Conservation (phyloP, 2,113 vertebrate genomes). For the Acinonyx jubatus region DNA sequence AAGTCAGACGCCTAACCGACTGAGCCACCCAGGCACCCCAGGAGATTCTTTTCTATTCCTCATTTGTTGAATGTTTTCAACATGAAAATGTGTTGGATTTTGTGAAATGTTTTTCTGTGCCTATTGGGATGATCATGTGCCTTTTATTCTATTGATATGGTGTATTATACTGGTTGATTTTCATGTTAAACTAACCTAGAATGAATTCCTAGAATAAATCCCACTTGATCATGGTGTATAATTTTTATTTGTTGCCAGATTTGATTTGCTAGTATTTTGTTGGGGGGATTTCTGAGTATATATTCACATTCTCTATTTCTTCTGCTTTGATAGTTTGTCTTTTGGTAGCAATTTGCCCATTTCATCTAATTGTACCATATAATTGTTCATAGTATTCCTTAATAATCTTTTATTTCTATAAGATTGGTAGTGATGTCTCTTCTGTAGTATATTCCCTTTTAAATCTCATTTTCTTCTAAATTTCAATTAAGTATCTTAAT, state of each 20-base stretch:
- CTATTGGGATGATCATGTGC: neutral
- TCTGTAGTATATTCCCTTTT: neutral
- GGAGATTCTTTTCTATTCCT: neutral
- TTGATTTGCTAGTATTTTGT: neutral
- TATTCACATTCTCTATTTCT: neutral
- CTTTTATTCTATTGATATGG: neutral
- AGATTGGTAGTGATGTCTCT: neutral
- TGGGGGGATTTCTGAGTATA: neutral
- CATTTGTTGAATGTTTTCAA: neutral
- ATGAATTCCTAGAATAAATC: neutral
- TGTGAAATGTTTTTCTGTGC: neutral
- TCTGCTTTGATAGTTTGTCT: neutral
- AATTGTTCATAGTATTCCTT: neutral
- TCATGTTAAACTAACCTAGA: neutral
- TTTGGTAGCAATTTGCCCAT: neutral
- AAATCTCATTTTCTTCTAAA: neutral
- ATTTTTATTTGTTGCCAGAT: slow-evolving; percentile 8
- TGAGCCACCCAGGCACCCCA: neutral
- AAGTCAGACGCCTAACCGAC: too few relatives aligned
- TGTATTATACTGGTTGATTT: neutral
- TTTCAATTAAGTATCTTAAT: neutral
- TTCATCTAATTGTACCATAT: slow-evolving; percentile 3
- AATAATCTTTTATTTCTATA: slow-evolving; percentile 40
- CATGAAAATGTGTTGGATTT: neutral
- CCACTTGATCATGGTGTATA: neutral